Base-by-base conservation (phyloP, 2,113 vertebrate genomes). In the Cyphomyrus discorhynchus region DNA sequence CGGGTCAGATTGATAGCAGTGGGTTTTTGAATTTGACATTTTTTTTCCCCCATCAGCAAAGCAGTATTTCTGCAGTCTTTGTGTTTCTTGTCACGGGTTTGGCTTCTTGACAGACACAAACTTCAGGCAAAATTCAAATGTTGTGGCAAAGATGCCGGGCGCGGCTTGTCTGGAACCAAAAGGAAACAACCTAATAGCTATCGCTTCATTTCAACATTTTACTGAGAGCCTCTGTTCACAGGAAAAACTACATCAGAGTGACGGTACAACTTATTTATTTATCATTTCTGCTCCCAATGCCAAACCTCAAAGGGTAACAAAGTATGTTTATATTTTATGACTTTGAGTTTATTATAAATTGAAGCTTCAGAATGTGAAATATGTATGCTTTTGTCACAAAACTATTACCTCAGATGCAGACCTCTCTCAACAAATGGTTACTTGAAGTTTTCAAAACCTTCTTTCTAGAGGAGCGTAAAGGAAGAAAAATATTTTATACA, bases 81-180 rank as follows among this genome's bases (percentile, higher is more conserved):
- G 19, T 31, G 84, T 24, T 80, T 50, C 27, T 17, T 46, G 62
- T 47, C 35, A 47, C 31, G 88, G 52, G 47, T 49, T 80, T n/a
- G 74, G 24, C 58, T 46, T 88, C 50, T 47, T 77, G 49, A 82
- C 88, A 80, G 88, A 17, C 47, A 80, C 17, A 80, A 35, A 52
- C 74, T 80, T 89, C 88, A 52, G 88, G 66, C 50, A 27, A 53
- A 89, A 89, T 53, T 52, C 31, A 89, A 39, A 89, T 52, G 31
- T 6, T 80, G 46, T 35, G 46, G 15, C 31, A 53, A 82, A 39
- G 70, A 70, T 46, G n/a, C 58, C 0, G 31, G 9, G 87, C 5
- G 35, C 5, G 56, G 35, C 19, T 10, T 42, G 39, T 45, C 45
- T 83, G 39, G 46, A 24, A 52, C 10, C 84, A n/a, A 27, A 24